Conservation (phyloP, 2,888 invertebrate genomes). For the Epinotia bilunana region DNA sequence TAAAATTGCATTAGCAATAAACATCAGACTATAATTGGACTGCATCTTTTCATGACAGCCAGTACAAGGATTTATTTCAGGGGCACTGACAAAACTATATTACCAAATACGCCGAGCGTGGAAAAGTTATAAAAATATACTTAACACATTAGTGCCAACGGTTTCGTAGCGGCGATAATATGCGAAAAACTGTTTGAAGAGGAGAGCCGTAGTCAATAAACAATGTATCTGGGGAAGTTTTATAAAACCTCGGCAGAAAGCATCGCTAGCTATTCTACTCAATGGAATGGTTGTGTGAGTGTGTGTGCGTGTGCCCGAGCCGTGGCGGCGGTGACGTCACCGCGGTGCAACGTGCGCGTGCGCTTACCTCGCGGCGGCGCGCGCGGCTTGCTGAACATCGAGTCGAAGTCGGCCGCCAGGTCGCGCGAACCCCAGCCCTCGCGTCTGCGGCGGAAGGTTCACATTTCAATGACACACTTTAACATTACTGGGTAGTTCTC, state of each 20-base stretch:
- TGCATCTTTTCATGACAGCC: not conserved
- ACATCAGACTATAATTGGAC: not conserved
- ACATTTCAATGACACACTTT: not conserved
- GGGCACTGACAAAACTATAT: too few species aligned
- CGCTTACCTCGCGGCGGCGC: conserved; percentile 88
- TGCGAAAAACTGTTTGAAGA: too few species aligned
- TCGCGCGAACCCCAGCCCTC: conserved; percentile 87
- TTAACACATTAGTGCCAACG: too few species aligned
- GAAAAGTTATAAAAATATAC: too few species aligned
- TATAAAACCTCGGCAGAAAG: not conserved
- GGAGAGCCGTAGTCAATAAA: too few species aligned
- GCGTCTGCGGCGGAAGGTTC: conserved; percentile 62
- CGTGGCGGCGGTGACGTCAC: conserved; percentile 53
- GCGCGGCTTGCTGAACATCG: conserved; percentile 86
- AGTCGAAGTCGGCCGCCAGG: conserved; percentile 89
- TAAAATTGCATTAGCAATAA: not conserved
- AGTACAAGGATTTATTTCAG: not conserved
- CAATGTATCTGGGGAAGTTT: not conserved
- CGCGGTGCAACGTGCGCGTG: conserved; percentile 65
- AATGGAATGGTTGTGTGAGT: conserved; percentile 55
- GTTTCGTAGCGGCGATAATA: too few species aligned
- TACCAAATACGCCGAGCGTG: not conserved
- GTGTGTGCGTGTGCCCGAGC: conserved; percentile 75
- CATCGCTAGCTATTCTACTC: not conserved
- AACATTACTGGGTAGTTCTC: not conserved